phyloP scores from a whole-genome alignment of 2,113 vertebrate species.

The Ptyas mucosa region DNA sequence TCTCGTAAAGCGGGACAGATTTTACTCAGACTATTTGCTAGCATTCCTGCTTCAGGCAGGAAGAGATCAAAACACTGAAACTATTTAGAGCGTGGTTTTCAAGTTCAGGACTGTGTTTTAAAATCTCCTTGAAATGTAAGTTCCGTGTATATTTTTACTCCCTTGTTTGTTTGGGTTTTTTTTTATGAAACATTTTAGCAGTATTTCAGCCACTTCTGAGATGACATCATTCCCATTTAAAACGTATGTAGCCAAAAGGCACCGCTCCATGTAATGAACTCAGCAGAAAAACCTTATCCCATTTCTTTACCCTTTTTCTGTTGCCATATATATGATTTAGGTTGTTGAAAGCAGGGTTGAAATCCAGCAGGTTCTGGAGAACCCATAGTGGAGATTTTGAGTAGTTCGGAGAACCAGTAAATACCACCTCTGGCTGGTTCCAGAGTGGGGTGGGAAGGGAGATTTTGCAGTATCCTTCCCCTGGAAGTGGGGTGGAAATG shows the following conservation, averaged over 20 bases:
- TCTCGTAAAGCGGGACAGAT: not conserved
- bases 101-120: not conserved
- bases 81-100: not conserved
- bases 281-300: slow-evolving; percentile 4
- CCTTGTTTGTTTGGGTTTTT: not conserved
- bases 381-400: too few relatives aligned
- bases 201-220: not conserved
- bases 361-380: too few relatives aligned
- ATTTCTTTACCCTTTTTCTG: not conserved
- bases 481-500: too few relatives aligned
- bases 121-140: not conserved
- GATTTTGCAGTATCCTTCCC: too few relatives aligned
- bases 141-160: not conserved
- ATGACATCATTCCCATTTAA: slow-evolving; percentile 12
- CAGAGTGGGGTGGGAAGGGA: too few relatives aligned
- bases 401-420: too few relatives aligned
- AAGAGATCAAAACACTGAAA: not conserved
- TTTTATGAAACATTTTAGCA: not conserved
- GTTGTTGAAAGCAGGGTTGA: not conserved
- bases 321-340: slow-evolving; percentile 13
- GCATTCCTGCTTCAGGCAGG: not conserved
- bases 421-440: too few relatives aligned
- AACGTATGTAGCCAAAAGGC: not conserved
- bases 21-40: not conserved
- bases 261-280: not conserved